phyloP scores from a whole-genome alignment of 1,140 invertebrate genomes.

The Drosophila oshimai region DNA sequence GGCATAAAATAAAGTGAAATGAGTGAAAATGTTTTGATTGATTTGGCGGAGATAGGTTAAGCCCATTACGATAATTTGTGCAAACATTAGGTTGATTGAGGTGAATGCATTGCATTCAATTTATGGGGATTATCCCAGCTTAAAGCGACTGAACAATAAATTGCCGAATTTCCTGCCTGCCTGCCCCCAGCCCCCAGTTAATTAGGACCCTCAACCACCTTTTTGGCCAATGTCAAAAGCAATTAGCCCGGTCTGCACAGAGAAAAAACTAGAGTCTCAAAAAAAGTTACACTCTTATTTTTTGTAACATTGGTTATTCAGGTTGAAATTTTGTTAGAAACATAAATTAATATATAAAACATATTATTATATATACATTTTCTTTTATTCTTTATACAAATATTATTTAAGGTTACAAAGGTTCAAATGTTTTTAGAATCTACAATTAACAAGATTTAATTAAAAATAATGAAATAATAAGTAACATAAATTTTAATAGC shows the following conservation, averaged over 20 bases:
- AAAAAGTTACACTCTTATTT: no score
- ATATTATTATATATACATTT: no score
- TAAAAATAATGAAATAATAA: no score
- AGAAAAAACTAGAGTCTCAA: neutral
- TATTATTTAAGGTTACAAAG: no score
- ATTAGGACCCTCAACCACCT: neutral
- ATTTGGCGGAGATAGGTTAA: constrained; percentile 19
- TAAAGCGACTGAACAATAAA: constrained; percentile 7
- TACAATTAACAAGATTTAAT: no score
- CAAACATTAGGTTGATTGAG: constrained; percentile 16
- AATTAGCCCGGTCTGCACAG: constrained; percentile 5
- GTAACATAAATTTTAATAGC: no score
- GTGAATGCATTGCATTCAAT: constrained; percentile 11
- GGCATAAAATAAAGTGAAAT: constrained; percentile 34
- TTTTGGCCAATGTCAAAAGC: constrained; percentile 4
- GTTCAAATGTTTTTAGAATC: no score
- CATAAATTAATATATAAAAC: no score
- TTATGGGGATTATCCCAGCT: constrained; percentile 8
- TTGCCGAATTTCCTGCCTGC: neutral
- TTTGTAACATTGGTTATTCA: neutral
- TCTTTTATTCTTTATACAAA: no score
- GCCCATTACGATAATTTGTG: constrained; percentile 39
- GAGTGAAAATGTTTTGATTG: constrained; percentile 45
- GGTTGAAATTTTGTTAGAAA: no score
- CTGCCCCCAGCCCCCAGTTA: no score